Base-by-base conservation (phyloP, 1,140 invertebrate species). In the Sipha flava region DNA sequence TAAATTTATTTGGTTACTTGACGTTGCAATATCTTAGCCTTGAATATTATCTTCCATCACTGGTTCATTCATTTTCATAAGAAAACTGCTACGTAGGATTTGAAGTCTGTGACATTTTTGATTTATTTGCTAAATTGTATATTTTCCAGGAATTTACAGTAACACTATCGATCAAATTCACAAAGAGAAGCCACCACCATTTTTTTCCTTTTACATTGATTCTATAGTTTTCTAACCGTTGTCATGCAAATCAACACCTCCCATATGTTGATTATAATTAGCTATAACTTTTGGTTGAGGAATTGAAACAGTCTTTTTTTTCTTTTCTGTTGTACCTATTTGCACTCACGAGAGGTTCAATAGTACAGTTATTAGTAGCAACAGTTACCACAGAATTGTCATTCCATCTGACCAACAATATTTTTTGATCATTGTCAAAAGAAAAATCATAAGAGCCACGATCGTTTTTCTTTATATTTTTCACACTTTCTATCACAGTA, bases 171-270 rank as follows among this genome's bases (percentile, higher is more conserved):
- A 84, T 49, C 54, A 75, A 64, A 77, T 83, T 82, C 45, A 68
- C 68, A 77, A 84, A 84, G 26, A 84, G 73, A 34, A 81, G 81
- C 81, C 81, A 83, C 81, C 80, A 84, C 83, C 82, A 84, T 68
- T 84, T 84, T 81, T 84, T 83, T 29, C 82, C 81, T 45, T 81
- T 70, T 52, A 84, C 80, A 57, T 79, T 80, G n/a, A 82, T 83
- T 81, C 82, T 80, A 64, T 84, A 83, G 14, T 81, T 43, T 4
- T 84, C 54, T 43, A 79, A 40, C 81, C 81, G 54, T 83, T 79
- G 57, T 83, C 82, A 34, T 83, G 34, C 70, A 81, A 49, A 80
- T 83, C 82, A 14, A 84, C 84, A 18, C 80, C 82, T 57, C 81
- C 80, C 83, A 84, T 83, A 59, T 68, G 66, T 81, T 83, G 83